These are phyloP conservation scores for Tetramorium bicarinatum DNA, from an alignment of 2,888 invertebrate genomes.

Conservation along the genomic window DNA sequence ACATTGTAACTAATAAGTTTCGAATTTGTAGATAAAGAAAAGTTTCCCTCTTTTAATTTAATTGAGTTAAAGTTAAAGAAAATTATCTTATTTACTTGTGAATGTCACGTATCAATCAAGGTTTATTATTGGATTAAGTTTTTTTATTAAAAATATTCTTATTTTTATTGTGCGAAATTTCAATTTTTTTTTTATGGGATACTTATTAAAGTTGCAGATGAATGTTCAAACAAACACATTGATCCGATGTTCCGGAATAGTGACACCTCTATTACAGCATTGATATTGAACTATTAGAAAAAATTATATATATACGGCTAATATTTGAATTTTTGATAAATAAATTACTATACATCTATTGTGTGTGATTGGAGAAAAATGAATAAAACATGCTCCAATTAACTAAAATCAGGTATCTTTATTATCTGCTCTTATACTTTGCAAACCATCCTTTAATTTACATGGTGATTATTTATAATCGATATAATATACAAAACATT, in stretches of 20 bases:
- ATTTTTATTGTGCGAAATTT: not conserved
- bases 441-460: slow-evolving; percentile 32
- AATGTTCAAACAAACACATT: not conserved
- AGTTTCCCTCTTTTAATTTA: not conserved
- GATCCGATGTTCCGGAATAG: not conserved
- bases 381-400: slow-evolving; percentile 4
- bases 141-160: not conserved
- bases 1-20: slow-evolving; percentile 7
- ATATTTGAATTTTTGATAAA: not conserved
- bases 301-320: not conserved
- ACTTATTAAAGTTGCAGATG: not conserved
- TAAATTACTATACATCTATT: not conserved
- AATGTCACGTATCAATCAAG: not conserved
- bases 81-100: not conserved
- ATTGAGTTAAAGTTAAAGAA: not conserved
- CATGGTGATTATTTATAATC: slow-evolving; percentile 23
- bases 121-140: too few species aligned
- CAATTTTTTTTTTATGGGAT: not conserved
- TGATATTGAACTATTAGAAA: not conserved
- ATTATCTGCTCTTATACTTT: slow-evolving; percentile 29
- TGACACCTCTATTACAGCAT: not conserved
- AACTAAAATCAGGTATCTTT: slow-evolving; percentile 46
- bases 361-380: not conserved
- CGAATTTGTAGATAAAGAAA: not conserved
- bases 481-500: slow-evolving; percentile 27